phyloP scores from a whole-genome alignment of 2,797 vertebrate species.

The Diceros bicornis region DNA sequence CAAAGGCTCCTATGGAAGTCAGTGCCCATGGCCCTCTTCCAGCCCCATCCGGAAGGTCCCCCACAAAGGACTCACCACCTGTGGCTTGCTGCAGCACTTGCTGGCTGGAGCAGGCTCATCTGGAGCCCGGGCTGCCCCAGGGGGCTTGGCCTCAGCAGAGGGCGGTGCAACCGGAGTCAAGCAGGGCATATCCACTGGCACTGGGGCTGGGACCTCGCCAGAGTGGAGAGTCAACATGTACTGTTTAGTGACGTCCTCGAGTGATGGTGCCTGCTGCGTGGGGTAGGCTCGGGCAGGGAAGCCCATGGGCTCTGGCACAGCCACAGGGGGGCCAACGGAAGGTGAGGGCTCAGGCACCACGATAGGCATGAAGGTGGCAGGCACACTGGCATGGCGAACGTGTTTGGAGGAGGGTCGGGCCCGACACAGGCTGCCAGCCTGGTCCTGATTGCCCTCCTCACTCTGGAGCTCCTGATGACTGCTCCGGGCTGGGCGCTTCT shows the following conservation, averaged over 20 bases:
- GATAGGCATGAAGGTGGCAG: conserved; percentile 94
- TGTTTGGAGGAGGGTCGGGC: conserved; percentile 90
- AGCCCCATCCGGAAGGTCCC: not conserved
- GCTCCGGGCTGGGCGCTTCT: conserved; percentile 93
- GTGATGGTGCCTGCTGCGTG: conserved; percentile 90
- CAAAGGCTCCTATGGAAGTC: not conserved
- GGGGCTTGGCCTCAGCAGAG: conserved; percentile 88
- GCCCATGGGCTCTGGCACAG: conserved; percentile 82
- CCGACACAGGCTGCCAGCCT: conserved; percentile 22
- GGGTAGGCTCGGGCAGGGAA: conserved; percentile 86
- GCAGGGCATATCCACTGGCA: conserved; percentile 87
- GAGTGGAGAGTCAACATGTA: conserved; percentile 93
- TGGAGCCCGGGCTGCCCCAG: conserved; percentile 85
- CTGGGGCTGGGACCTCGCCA: conserved; percentile 85
- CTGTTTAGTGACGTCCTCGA: conserved; percentile 95
- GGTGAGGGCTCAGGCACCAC: conserved; percentile 88
- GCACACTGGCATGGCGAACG: conserved; percentile 95
- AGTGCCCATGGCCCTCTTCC: too few relatives aligned
- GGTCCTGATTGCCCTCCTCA: conserved; percentile 66
- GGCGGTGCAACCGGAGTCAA: conserved; percentile 87
- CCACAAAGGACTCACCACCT: conserved; percentile 94
- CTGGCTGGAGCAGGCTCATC: conserved; percentile 87
- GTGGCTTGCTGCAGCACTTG: conserved; percentile 93
- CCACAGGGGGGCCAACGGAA: conserved; percentile 69
- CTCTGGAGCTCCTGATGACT: conserved; percentile 90